Conservation (phyloP, 2,797 vertebrate genomes). For the Gymnocypris eckloni region DNA sequence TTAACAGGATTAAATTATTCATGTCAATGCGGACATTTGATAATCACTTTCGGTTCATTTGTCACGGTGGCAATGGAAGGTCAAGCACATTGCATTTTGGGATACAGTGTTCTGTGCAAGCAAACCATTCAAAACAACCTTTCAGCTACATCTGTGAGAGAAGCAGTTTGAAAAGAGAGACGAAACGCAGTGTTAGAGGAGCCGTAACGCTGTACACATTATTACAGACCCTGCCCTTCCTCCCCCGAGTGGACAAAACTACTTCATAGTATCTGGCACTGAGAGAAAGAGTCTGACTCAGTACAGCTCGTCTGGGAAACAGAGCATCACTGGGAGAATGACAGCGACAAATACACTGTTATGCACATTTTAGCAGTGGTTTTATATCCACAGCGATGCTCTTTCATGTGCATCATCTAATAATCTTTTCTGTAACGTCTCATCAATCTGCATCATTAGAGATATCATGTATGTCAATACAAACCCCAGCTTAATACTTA, state of each 20-base stretch:
- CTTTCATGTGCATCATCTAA: background rate
- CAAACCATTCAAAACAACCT: background rate
- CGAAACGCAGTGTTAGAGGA: background rate
- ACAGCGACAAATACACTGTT: background rate
- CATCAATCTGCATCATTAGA: background rate
- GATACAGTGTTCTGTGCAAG: background rate
- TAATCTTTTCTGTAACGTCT: background rate
- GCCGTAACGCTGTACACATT: slow-evolving; percentile 40
- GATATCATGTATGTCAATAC: background rate
- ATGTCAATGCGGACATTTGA: background rate
- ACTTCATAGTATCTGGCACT: slow-evolving; percentile 40
- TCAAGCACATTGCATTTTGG: background rate
- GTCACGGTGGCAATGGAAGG: background rate
- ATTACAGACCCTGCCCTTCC: slow-evolving; percentile 41
- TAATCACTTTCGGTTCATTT: background rate
- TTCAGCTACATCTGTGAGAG: background rate
- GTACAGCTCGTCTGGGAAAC: background rate
- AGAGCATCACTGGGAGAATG: background rate
- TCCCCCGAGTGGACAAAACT: slow-evolving; percentile 37
- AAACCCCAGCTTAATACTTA: background rate
- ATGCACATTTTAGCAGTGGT: background rate
- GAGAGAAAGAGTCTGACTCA: slow-evolving; percentile 18
- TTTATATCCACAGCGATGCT: background rate
- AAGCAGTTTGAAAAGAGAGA: slow-evolving; percentile 7
- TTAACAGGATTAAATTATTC: background rate